A percentile compares a stretch with the other conserved stretches of the same genome.
Conservation (phyloP, 35 echinoderm and acorn worm genomes). For the Hemicentrotus pulcherrimus region DNA sequence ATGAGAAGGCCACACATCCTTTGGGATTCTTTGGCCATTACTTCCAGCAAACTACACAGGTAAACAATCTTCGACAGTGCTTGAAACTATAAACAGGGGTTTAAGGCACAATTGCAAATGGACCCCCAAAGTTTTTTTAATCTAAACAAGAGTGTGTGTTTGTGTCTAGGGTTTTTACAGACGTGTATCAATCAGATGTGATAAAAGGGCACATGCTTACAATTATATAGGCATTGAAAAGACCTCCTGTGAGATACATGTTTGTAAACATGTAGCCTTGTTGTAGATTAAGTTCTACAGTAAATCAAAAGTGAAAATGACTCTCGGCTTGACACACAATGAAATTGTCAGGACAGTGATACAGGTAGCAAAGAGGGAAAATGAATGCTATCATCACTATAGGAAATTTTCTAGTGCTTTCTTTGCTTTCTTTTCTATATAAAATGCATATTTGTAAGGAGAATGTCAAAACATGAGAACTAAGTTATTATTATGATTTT, state of each 20-base stretch:
- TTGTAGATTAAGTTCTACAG: background rate
- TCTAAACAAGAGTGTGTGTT: background rate
- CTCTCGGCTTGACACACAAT: too few relatives aligned
- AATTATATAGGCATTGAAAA: too few relatives aligned
- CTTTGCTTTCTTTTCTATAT: too few relatives aligned
- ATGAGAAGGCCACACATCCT: constrained; percentile 11
- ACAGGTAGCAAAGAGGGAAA: background rate
- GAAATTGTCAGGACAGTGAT: background rate
- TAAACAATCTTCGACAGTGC: background rate
- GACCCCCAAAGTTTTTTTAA: background rate
- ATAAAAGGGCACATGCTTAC: background rate
- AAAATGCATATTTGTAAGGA: too few relatives aligned
- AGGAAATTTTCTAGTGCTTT: background rate
- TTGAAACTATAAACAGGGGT: background rate
- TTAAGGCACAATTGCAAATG: background rate
- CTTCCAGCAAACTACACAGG: background rate
- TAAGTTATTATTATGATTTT: too few relatives aligned
- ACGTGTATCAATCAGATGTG: too few relatives aligned
- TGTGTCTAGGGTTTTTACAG: too few relatives aligned
- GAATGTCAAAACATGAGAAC: too few relatives aligned
- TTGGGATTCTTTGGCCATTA: constrained; percentile 27
- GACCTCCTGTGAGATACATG: too few relatives aligned
- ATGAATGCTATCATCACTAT: background rate
- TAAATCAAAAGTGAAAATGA: background rate
- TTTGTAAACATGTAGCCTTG: too few relatives aligned